phyloP scores from a whole-genome alignment of 2,113 vertebrate genomes.

The Lepus americanus region DNA sequence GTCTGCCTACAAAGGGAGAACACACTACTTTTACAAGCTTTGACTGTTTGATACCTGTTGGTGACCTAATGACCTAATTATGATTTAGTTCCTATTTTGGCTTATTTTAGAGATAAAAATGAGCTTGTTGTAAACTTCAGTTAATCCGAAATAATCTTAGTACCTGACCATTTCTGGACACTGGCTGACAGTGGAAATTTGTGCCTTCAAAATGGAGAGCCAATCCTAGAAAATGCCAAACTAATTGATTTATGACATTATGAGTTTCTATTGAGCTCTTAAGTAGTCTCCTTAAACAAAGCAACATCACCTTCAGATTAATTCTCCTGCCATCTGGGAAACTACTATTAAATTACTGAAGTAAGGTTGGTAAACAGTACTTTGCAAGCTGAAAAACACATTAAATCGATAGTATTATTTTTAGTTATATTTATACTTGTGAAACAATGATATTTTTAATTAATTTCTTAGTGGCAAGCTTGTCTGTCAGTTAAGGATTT shows the following conservation, averaged over 20 bases:
- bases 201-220: not conserved
- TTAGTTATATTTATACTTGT: conserved; percentile 5
- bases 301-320: not conserved
- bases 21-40: not conserved
- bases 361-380: not conserved
- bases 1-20: not conserved
- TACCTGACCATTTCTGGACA: not conserved
- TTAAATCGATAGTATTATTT: conserved; percentile 41
- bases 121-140: not conserved
- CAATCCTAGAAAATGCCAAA: not conserved
- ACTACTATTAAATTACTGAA: conserved; percentile 27
- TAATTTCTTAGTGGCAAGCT: conserved; percentile 41
- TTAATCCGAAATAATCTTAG: not conserved
- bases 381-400: conserved; percentile 29
- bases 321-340: conserved; percentile 37
- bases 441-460: conserved; percentile 39
- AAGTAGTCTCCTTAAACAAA: not conserved
- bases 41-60: not conserved
- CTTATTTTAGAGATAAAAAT: not conserved
- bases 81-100: not conserved
- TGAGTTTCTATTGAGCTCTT: not conserved
- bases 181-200: not conserved
- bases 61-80: not conserved
- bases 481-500: conserved; percentile 10
- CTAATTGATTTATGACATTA: not conserved